Percentiles rank a stretch among this genome's conserved stretches.
These are phyloP conservation scores for Pegoplata infirma DNA, from an alignment of 2,888 invertebrate genomes.

Conservation along the genomic window DNA sequence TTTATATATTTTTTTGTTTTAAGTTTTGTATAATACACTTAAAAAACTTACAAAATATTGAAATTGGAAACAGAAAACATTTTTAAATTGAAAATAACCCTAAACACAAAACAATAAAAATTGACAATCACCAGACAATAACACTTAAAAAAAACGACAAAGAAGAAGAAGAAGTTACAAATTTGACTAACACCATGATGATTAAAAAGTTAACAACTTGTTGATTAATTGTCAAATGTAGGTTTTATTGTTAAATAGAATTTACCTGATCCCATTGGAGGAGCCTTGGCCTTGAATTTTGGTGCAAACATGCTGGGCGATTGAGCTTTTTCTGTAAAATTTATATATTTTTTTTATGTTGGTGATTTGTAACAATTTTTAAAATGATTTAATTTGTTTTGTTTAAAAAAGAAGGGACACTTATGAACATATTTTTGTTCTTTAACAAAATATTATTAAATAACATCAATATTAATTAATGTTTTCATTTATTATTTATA, in stretches of 20 bases:
- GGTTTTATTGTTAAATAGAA: neutral
- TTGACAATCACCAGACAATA: constrained; percentile 8
- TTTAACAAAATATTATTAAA: neutral
- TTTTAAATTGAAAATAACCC: neutral
- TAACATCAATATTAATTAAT: neutral
- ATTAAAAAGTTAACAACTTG: constrained; percentile 15
- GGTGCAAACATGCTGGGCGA: constrained; percentile 85
- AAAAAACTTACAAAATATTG: neutral
- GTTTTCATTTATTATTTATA: constrained; percentile 9
- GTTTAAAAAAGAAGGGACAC: neutral
- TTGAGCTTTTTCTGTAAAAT: constrained; percentile 80
- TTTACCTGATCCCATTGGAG: constrained; percentile 79
- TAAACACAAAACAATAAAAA: neutral
- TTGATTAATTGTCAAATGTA: constrained; percentile 9
- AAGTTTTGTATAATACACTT: neutral
- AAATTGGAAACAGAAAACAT: neutral
- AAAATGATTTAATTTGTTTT: too few species aligned
- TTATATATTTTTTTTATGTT: constrained; percentile 9
- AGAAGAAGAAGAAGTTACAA: too few species aligned
- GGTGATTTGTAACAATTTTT: neutral
- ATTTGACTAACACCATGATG: neutral
- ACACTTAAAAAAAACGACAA: constrained; percentile 11
- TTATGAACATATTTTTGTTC: constrained; percentile 3
- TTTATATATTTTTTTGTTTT: neutral
- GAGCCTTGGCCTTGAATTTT: constrained; percentile 89